Conservation (phyloP, 1,140 invertebrate species). For the Drosophila miranda region DNA sequence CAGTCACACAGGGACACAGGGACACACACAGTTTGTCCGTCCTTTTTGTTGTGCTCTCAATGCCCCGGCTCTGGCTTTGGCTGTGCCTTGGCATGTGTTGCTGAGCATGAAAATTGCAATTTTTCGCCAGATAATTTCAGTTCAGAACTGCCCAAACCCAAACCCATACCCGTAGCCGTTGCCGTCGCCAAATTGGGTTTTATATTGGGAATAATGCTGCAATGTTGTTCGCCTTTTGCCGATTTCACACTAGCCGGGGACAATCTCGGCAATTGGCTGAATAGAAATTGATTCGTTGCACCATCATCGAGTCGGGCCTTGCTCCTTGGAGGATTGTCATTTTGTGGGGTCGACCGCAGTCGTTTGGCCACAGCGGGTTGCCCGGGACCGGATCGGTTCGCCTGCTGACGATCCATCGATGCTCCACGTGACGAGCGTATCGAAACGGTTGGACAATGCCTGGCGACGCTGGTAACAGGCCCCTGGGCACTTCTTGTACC, state of each 20-base stretch:
- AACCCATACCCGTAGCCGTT: constrained; percentile 2
- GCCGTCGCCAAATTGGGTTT: no score
- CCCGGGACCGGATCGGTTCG: constrained; percentile 4
- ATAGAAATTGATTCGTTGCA: constrained; percentile 71
- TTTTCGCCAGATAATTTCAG: constrained; percentile 66
- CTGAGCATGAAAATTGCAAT: constrained; percentile 67
- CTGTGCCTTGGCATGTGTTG: constrained; percentile 45
- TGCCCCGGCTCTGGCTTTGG: no score
- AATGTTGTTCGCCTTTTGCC: constrained; percentile 47
- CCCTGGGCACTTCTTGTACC: constrained; percentile 22
- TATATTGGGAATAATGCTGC: constrained; percentile 37
- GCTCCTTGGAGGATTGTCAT: constrained; percentile 6
- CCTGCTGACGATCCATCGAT: neutral
- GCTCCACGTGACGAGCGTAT: constrained; percentile 54
- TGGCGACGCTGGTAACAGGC: no score
- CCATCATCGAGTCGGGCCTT: constrained; percentile 35
- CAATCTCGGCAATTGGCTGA: constrained; percentile 23
- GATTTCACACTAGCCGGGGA: constrained; percentile 12
- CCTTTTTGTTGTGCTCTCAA: no score
- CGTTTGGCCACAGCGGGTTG: constrained; percentile 72
- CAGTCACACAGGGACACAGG: neutral
- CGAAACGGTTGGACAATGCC: constrained; percentile 36
- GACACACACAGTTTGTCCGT: neutral
- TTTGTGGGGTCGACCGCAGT: constrained; percentile 71
- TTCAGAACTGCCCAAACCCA: constrained; percentile 15